These are phyloP conservation scores for Gallinago stenura DNA, from an alignment of 2,797 vertebrate species.

Conservation along the genomic window DNA sequence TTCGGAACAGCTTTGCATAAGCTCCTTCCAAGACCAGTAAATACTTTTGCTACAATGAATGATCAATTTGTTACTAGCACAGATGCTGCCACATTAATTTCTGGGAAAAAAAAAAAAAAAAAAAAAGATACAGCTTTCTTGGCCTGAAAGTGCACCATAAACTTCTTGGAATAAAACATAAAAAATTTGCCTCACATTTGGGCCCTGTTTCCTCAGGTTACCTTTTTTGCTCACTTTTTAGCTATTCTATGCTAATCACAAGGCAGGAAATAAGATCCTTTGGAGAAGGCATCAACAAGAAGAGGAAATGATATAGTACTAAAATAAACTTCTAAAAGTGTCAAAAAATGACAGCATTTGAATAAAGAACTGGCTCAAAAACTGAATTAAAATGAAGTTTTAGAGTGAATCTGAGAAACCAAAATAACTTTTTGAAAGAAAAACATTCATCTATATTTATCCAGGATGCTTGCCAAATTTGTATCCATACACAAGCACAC, in stretches of 20 bases:
- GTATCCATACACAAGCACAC: background rate
- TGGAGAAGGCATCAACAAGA: background rate
- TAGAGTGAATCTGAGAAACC: conserved; percentile 15
- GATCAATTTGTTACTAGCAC: background rate
- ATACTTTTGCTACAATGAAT: background rate
- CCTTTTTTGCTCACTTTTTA: conserved; percentile 2
- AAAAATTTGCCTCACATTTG: background rate
- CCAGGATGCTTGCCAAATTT: conserved; percentile 1
- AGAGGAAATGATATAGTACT: conserved; percentile 29
- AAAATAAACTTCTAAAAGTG: conserved; percentile 38
- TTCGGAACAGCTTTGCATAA: background rate
- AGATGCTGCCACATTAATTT: background rate
- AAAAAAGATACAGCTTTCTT: background rate
- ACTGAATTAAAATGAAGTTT: conserved; percentile 10
- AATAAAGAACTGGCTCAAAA: conserved; percentile 36
- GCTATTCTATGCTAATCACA: background rate
- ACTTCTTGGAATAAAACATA: background rate
- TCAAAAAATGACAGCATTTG: conserved; percentile 38
- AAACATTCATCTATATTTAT: conserved; percentile 46
- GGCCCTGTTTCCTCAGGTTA: background rate
- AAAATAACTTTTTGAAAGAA: conserved; percentile 43
- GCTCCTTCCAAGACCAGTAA: background rate
- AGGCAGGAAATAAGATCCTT: background rate
- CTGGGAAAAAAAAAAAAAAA: no score
- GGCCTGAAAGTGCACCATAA: background rate